phyloP scores from a whole-genome alignment of 1,140 invertebrate genomes.

The Sycophaga agraensis region DNA sequence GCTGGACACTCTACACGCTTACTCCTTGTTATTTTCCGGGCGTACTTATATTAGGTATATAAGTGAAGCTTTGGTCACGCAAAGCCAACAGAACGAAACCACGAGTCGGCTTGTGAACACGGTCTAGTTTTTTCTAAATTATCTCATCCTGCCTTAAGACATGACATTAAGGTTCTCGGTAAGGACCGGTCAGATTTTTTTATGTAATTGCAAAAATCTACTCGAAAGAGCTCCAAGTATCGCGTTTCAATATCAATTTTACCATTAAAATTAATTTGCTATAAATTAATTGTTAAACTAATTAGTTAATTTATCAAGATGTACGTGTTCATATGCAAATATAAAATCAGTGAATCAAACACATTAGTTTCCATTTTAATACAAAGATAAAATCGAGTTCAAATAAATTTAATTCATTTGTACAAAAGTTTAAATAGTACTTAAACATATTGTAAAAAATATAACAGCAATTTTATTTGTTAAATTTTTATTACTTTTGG shows the following conservation, averaged over 20 bases:
- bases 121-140: background rate
- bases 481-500: background rate
- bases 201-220: background rate
- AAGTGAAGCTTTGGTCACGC: constrained; percentile 6
- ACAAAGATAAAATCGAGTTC: too few relatives aligned
- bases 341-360: too few relatives aligned
- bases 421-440: background rate
- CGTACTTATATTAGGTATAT: constrained; percentile 16
- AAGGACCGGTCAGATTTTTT: constrained; percentile 9
- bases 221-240: background rate
- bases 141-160: background rate
- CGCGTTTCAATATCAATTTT: too few relatives aligned
- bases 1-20: background rate
- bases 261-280: too few relatives aligned
- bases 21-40: constrained; percentile 8
- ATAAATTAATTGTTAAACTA: too few relatives aligned
- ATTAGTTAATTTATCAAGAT: too few relatives aligned
- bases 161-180: constrained; percentile 28
- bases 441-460: background rate
- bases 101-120: background rate
- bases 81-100: background rate
- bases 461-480: background rate
- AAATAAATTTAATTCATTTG: too few relatives aligned
- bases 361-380: too few relatives aligned
- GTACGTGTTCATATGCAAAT: too few relatives aligned